Evolutionary conservation across 1,140 invertebrate genomes (phyloP).

Genomic region (Brachionus paranguensis): DNA sequence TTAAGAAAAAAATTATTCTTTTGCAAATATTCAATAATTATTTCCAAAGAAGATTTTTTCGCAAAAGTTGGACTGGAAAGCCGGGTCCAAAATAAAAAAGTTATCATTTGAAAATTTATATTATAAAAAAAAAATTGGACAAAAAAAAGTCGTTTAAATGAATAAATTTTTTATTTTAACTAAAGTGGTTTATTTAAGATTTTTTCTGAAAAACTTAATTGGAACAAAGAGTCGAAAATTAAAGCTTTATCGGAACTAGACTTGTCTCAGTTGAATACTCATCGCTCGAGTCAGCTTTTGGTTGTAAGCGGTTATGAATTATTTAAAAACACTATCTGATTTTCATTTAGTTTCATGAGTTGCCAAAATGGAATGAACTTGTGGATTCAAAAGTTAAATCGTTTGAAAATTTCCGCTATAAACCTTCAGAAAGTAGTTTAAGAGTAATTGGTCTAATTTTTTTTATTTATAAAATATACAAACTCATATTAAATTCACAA

Average conservation of each 20-base stretch:
- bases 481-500: no score
- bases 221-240: conserved; percentile 28
- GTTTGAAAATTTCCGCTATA: conserved; percentile 34
- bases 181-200: background rate
- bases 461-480: no score
- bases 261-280: conserved; percentile 17
- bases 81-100: background rate
- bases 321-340: background rate
- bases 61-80: conserved; percentile 4
- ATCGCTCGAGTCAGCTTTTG: background rate
- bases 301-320: background rate
- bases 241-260: conserved; percentile 17
- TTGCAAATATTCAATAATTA: background rate
- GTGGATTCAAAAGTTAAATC: conserved; percentile 33
- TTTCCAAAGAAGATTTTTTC: conserved; percentile 7
- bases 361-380: conserved; percentile 29
- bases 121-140: conserved; percentile 6
- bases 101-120: conserved; percentile 7
- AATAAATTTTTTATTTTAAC: background rate
- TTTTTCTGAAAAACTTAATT: conserved; percentile 29
- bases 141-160: background rate
- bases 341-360: conserved; percentile 3
- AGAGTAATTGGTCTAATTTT: background rate
- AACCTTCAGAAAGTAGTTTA: conserved; percentile 12
- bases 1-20: background rate